Base-by-base conservation (phyloP, 2,797 vertebrate species). In the Muscicapa striata region DNA sequence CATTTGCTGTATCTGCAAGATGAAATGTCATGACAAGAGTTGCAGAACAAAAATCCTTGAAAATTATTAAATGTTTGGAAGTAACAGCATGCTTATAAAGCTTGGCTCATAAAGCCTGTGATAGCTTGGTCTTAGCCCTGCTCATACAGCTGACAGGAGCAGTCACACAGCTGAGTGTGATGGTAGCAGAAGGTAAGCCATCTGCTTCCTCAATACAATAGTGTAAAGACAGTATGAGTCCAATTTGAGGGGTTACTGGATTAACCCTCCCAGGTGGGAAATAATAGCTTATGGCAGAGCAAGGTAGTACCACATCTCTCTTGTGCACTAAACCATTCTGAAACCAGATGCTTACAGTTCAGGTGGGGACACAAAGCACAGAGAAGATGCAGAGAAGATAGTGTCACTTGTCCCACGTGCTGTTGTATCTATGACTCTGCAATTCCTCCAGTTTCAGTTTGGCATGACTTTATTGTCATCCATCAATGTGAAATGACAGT, bases 1-100 rank as follows among this genome's bases (percentile, higher is more conserved):
- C 74, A 43, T 91, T 92, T 87, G 64, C 55, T 70, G 29, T 85
- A 83, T 94, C 64, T 94, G 91, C 75, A 91, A 89, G 79, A 93
- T 16, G 19, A 94, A 95, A 94, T 81, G 64, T 81, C 77, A 84
- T 57, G 54, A 59, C 78, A 77, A 68, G 62, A 78, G 77, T 26
- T 90, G 40, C 83, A 91, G 73, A 62, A 27, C 69, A 5, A 7
- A 84, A 95, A 81, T 79, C 59, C 72, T 94, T 78, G 48, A 48
- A 90, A 84, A 69, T 94, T 78, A 68, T 76, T 88, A 55, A 64
- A 88, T 48, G n/a, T 94, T 87, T 86, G 29, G 49, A 63, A 68
- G 62, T 81, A 92, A 72, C 29, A 58, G 49, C 66, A 18, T 45
- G 58, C 79, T 93, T 94, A 36, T 91, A 81, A 86, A 88, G 66